Conservation (phyloP, 2,797 vertebrate genomes). For the Rhynchonycteris naso region DNA sequence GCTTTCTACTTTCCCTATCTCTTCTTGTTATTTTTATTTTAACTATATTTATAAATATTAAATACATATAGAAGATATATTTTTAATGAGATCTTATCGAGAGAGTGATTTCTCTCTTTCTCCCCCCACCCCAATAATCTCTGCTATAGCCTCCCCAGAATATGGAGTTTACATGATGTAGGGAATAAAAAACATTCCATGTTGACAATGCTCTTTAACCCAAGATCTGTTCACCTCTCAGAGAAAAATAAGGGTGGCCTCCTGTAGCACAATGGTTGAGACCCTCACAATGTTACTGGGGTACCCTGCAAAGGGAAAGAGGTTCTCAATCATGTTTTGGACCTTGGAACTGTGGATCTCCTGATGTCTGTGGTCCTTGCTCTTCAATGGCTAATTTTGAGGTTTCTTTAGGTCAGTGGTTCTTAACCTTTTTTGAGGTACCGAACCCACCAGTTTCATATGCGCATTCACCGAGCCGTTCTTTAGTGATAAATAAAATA, state of each 20-base stretch:
- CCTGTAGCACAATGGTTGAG: background rate
- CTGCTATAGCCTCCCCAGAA: background rate
- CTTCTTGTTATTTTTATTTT: background rate
- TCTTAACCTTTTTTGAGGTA: too few relatives aligned
- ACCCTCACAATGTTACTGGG: background rate
- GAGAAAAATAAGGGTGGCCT: background rate
- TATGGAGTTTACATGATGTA: background rate
- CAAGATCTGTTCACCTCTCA: background rate
- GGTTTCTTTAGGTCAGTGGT: background rate
- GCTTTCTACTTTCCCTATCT: background rate
- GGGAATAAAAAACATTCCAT: background rate
- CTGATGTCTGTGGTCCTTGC: background rate
- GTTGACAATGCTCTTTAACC: background rate
- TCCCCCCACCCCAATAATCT: background rate
- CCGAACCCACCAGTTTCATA: too few relatives aligned
- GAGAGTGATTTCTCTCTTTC: background rate
- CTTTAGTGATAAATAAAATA: too few relatives aligned
- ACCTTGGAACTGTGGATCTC: background rate
- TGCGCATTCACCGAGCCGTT: too few relatives aligned
- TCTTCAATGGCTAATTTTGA: background rate
- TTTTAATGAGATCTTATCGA: background rate
- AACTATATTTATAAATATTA: slow-evolving; percentile 9
- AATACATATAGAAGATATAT: background rate
- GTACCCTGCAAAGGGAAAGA: background rate
- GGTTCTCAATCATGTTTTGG: background rate